Percentiles rank a stretch among this genome's conserved stretches.
Evolutionary conservation across 2,113 vertebrate species (phyloP).

Genomic region (Prionailurus bengalensis): DNA sequence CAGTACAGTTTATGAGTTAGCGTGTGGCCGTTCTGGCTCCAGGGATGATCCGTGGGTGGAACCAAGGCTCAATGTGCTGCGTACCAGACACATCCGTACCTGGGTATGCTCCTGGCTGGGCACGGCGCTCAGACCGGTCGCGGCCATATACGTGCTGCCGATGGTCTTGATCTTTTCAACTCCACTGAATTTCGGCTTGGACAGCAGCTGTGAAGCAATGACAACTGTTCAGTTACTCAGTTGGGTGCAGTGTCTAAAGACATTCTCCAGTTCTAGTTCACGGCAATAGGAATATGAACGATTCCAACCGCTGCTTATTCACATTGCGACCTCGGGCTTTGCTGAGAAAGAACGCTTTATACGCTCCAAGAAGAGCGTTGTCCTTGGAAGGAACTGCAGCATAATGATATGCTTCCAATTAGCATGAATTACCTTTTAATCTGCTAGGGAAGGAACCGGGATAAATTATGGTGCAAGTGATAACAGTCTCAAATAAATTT

Average conservation of each 20-base stretch:
- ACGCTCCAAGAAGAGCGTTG: not conserved
- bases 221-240: slow-evolving; percentile 37
- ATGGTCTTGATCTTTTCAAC: slow-evolving; percentile 99
- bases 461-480: not conserved
- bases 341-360: not conserved
- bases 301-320: no score
- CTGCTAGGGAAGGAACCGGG: not conserved
- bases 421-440: not conserved
- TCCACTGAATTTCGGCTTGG: slow-evolving; percentile 98
- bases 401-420: not conserved
- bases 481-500: not conserved
- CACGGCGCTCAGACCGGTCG: slow-evolving; percentile 95
- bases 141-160: slow-evolving; percentile 99
- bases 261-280: not conserved
- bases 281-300: not conserved
- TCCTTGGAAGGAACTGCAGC: not conserved
- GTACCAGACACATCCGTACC: slow-evolving; percentile 81
- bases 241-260: not conserved
- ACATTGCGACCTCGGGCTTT: not conserved
- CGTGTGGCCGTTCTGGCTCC: rapidly evolving
- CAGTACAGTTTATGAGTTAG: not conserved
- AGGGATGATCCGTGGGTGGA: not conserved
- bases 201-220: slow-evolving; percentile 91
- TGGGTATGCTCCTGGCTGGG: slow-evolving; percentile 95
- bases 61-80: rapidly evolving